Percentiles rank a stretch among this genome's conserved stretches.
phyloP scores from a whole-genome alignment of 2,888 invertebrate species.

The Alviniconcha strummeri region DNA sequence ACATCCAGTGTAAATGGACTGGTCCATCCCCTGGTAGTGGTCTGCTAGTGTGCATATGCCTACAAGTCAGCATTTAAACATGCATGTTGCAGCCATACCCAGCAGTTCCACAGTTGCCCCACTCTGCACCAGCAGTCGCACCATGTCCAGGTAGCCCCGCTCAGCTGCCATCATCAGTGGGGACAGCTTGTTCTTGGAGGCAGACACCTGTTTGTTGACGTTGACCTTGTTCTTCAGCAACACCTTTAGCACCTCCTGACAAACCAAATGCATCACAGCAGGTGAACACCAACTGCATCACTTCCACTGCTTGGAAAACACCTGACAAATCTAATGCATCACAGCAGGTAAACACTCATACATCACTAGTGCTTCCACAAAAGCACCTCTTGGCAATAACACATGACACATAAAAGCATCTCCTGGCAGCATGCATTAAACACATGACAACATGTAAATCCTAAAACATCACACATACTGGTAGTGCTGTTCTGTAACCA shows the following conservation, averaged over 20 bases:
- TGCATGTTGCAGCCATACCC: slow-evolving; percentile 53
- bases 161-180: slow-evolving; percentile 75
- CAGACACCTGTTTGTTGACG: slow-evolving; percentile 71
- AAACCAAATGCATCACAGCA: slow-evolving; percentile 1
- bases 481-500: no score
- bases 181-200: slow-evolving; percentile 72
- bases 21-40: no score
- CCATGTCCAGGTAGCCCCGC: slow-evolving; percentile 73
- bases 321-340: background rate
- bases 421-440: no score
- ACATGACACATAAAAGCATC: no score
- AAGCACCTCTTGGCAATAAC: no score
- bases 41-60: no score
- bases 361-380: no score
- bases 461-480: no score
- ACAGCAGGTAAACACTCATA: no score
- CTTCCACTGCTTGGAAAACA: background rate
- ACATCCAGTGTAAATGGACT: no score
- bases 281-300: background rate
- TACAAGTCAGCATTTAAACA: no score
- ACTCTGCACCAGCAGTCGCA: slow-evolving; percentile 72
- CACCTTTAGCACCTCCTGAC: slow-evolving; percentile 71
- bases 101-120: slow-evolving; percentile 73
- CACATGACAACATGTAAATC: no score
- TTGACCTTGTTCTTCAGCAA: slow-evolving; percentile 72